Evolutionary conservation across 2,797 vertebrate genomes (phyloP).

Genomic region (Alcedo atthis): DNA sequence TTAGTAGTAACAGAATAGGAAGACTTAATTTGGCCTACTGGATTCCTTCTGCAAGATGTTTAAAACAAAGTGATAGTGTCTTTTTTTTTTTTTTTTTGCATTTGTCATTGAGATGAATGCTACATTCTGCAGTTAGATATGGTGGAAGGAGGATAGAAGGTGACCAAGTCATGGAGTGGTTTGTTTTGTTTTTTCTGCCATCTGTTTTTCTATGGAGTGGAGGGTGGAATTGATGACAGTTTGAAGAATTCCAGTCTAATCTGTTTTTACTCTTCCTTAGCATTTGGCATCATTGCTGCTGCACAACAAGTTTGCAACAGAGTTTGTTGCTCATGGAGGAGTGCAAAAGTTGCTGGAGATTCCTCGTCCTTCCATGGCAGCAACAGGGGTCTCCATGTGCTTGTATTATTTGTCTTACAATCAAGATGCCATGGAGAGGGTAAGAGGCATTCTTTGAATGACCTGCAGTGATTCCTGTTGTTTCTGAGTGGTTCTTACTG

Average conservation of each 20-base stretch:
- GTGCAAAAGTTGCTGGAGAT: slow-evolving; percentile 97
- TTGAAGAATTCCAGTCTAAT: slow-evolving; percentile 30
- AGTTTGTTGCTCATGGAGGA: slow-evolving; percentile 98
- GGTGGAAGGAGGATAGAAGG: background rate
- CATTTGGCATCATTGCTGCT: slow-evolving; percentile 95
- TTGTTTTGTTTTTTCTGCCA: background rate
- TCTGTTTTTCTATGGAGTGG: background rate
- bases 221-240: background rate
- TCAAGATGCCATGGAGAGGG: slow-evolving; percentile 99
- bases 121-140: background rate
- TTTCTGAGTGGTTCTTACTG: background rate
- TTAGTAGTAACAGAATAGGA: background rate
- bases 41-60: background rate
- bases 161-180: background rate
- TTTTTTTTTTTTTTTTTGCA: background rate
- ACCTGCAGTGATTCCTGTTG: background rate
- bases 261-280: slow-evolving; percentile 73
- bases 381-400: slow-evolving; percentile 98
- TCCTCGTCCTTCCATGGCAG: slow-evolving; percentile 97
- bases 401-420: slow-evolving; percentile 98
- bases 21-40: background rate
- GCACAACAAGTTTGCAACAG: slow-evolving; percentile 98
- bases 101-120: background rate
- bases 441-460: slow-evolving; percentile 62
- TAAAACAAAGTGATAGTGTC: background rate